Conservation (phyloP, 2,113 vertebrate genomes). For the Scytalopus superciliaris region DNA sequence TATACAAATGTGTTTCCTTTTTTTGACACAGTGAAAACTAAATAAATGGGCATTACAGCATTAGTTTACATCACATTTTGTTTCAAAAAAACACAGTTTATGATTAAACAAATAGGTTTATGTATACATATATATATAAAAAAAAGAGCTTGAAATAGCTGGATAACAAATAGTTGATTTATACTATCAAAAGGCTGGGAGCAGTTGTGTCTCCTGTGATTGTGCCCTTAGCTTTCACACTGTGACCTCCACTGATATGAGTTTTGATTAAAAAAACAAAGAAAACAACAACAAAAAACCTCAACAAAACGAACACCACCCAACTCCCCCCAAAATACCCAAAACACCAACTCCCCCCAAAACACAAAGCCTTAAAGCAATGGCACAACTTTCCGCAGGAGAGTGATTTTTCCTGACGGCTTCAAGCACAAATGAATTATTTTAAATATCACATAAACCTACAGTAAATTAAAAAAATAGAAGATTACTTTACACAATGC, state of each 20-base stretch:
- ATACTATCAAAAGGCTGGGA: slow-evolving; percentile 34
- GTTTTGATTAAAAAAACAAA: not conserved
- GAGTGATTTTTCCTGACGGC: slow-evolving; percentile 2
- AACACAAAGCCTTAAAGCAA: slow-evolving; percentile 24
- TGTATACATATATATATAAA: not conserved
- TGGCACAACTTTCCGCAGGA: not conserved
- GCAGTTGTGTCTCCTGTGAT: not conserved
- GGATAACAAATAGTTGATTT: slow-evolving; percentile 40
- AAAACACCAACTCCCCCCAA: not conserved
- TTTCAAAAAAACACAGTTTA: slow-evolving; percentile 50
- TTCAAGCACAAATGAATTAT: slow-evolving; percentile 30
- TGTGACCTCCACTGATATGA: not conserved
- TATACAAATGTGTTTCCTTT: slow-evolving; percentile 72
- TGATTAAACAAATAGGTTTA: slow-evolving; percentile 49
- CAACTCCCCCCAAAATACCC: not conserved
- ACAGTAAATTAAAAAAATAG: slow-evolving; percentile 63
- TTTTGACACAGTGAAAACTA: slow-evolving; percentile 55
- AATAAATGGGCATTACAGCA: slow-evolving; percentile 61
- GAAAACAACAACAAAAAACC: not conserved
- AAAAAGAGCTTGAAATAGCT: slow-evolving; percentile 54
- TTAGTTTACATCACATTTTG: slow-evolving; percentile 56
- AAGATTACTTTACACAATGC: slow-evolving; percentile 47
- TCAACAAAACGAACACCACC: not conserved
- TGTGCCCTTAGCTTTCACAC: slow-evolving; percentile 38
- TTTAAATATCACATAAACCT: slow-evolving; percentile 60